A percentile compares a stretch with the other conserved stretches of the same genome.
These are phyloP conservation scores for Furnarius figulus DNA, from an alignment of 2,113 vertebrate species.

Conservation along the genomic window DNA sequence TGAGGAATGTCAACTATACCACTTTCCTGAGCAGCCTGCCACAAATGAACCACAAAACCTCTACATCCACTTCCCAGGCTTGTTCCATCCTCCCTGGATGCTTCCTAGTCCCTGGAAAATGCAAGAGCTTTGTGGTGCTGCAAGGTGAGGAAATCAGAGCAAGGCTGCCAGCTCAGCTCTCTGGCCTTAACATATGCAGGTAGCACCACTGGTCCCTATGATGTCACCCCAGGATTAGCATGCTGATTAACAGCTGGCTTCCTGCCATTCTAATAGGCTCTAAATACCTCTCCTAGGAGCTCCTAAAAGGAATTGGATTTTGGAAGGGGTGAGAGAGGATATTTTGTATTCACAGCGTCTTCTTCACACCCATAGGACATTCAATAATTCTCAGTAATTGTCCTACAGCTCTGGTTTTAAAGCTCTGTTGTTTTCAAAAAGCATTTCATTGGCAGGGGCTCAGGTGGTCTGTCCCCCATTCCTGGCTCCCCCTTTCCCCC, in stretches of 20 bases:
- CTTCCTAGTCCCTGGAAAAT: neutral
- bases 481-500: neutral
- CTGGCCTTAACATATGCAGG: neutral
- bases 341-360: conserved; percentile 32
- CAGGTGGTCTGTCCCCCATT: neutral
- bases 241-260: conserved; percentile 53
- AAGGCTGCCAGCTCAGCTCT: conserved; percentile 27
- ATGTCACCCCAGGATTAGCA: conserved; percentile 42
- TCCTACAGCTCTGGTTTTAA: conserved; percentile 22
- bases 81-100: neutral
- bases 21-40: neutral
- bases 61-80: neutral
- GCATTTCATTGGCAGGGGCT: conserved; percentile 1
- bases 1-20: neutral
- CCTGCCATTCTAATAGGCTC: conserved; percentile 53
- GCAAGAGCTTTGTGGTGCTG: neutral
- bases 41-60: neutral
- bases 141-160: neutral
- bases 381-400: conserved; percentile 53
- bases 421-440: conserved; percentile 18
- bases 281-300: conserved; percentile 55
- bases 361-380: neutral
- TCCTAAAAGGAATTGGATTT: conserved; percentile 44
- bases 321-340: neutral
- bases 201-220: neutral